phyloP scores from a whole-genome alignment of 2,888 invertebrate genomes.

The Ochropacha duplaris region DNA sequence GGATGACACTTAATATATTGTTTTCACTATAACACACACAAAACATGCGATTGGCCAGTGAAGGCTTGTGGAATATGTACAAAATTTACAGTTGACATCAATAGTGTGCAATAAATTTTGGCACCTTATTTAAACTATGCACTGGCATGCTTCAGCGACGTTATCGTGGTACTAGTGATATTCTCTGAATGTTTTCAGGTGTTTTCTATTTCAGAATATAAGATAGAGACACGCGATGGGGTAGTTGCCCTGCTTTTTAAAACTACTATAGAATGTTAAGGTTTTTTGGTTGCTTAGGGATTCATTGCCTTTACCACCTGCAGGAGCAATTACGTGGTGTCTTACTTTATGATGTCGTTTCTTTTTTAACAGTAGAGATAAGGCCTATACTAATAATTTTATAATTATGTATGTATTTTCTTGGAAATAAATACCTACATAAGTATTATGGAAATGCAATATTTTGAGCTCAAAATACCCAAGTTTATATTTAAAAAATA shows the following conservation, averaged over 20 bases:
- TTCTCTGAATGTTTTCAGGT: neutral
- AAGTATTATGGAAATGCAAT: too few relatives aligned
- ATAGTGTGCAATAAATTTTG: conserved; percentile 27
- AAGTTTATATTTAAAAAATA: too few relatives aligned
- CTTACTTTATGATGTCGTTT: too few relatives aligned
- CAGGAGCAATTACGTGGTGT: too few relatives aligned
- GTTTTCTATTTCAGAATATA: neutral
- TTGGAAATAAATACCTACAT: too few relatives aligned
- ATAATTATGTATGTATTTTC: too few relatives aligned
- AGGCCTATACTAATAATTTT: too few relatives aligned
- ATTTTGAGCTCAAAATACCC: too few relatives aligned
- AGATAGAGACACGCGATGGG: conserved; percentile 2
- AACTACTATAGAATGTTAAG: neutral
- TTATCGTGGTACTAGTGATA: conserved; percentile 24
- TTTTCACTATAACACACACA: neutral
- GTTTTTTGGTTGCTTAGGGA: neutral
- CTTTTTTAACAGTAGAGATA: too few relatives aligned
- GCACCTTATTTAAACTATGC: conserved; percentile 34
- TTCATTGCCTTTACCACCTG: neutral
- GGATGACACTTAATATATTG: neutral
- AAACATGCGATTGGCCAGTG: neutral
- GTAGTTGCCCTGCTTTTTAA: conserved; percentile 1
- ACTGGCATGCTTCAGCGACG: conserved; percentile 41
- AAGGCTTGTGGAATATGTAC: neutral
- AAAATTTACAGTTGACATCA: conserved; percentile 14